A percentile compares a stretch with the other conserved stretches of the same genome.
These are phyloP conservation scores for Pogonocherus hispidulus DNA, from an alignment of 2,888 invertebrate genomes.

Conservation along the genomic window DNA sequence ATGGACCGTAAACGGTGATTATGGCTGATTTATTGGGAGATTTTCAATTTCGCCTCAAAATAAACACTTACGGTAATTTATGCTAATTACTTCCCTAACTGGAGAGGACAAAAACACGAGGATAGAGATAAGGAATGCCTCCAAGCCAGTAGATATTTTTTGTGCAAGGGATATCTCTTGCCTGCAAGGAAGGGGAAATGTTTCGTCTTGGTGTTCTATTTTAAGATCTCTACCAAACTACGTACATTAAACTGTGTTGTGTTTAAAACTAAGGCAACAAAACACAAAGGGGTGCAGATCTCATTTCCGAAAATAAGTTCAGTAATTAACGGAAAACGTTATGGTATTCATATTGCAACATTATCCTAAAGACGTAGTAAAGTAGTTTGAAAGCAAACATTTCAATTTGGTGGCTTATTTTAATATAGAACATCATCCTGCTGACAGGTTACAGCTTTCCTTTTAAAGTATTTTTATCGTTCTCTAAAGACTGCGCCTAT, in stretches of 20 bases:
- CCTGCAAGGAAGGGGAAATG: neutral
- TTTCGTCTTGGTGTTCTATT: neutral
- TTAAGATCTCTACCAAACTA: neutral
- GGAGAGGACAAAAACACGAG: constrained; percentile 11
- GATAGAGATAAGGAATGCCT: neutral
- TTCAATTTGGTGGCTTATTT: no score
- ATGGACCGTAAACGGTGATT: constrained; percentile 44
- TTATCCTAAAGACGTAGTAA: no score
- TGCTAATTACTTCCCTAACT: constrained; percentile 32
- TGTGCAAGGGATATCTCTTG: neutral
- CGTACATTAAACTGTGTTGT: neutral
- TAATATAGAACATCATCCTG: no score
- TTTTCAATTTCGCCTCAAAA: constrained; percentile 38
- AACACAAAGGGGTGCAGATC: no score
- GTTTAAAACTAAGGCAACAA: no score
- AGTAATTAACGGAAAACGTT: no score
- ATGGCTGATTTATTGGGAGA: constrained; percentile 40
- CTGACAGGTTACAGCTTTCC: no score
- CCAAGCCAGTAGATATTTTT: neutral
- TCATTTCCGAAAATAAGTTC: no score
- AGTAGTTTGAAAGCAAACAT: no score
- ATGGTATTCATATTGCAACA: no score
- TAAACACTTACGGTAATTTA: constrained; percentile 38
- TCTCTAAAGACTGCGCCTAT: no score
- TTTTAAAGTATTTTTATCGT: no score